Evolutionary conservation across 2,888 invertebrate species (phyloP).

Genomic region (Drosophila borealis): DNA sequence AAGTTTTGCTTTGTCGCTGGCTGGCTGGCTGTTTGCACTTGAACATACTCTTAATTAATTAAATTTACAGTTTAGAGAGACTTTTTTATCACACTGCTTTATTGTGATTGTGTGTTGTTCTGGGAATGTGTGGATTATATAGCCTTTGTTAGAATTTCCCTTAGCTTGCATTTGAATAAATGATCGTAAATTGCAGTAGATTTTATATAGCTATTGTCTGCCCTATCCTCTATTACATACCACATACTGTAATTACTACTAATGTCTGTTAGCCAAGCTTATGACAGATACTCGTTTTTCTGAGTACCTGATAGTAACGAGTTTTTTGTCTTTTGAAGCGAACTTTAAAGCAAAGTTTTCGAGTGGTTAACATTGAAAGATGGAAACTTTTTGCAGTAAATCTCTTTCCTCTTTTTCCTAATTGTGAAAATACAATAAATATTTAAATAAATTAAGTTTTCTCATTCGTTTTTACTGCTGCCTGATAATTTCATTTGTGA

Average conservation of each 20-base stretch:
- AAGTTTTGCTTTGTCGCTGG: constrained; percentile 41
- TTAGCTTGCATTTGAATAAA: constrained; percentile 28
- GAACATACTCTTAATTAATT: constrained; percentile 59
- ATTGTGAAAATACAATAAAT: no score
- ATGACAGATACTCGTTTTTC: constrained; percentile 16
- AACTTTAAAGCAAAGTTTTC: no score
- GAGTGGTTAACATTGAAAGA: no score
- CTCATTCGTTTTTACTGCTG: no score
- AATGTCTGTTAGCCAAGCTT: constrained; percentile 4
- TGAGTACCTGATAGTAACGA: background rate
- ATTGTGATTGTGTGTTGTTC: constrained; percentile 7
- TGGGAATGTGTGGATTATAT: constrained; percentile 24
- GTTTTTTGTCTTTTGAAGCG: no score
- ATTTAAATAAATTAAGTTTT: no score
- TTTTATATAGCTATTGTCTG: constrained; percentile 38
- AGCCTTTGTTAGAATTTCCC: constrained; percentile 26
- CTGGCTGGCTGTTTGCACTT: constrained; percentile 39
- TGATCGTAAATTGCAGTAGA: constrained; percentile 36
- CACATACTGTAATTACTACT: constrained; percentile 39
- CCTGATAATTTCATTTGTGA: no score
- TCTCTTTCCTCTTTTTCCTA: no score
- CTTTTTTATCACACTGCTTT: constrained; percentile 34
- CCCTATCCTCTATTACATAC: constrained; percentile 19
- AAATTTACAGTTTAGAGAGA: constrained; percentile 48
- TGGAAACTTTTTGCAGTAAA: no score